phyloP scores from a whole-genome alignment of 2,797 vertebrate species.

The Naso thynnoides region DNA sequence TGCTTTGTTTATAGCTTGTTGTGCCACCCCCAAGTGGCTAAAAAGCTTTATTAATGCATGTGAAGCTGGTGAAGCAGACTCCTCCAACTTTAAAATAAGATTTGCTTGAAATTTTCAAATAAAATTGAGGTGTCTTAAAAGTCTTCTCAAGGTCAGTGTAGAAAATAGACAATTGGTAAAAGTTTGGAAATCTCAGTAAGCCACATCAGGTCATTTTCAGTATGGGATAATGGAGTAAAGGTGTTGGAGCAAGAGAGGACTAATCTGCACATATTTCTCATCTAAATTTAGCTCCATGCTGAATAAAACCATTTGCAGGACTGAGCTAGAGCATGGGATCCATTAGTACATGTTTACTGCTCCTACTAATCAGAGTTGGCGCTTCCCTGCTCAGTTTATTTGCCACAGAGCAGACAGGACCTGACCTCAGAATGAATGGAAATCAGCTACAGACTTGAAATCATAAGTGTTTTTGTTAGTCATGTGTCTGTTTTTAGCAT shows the following conservation, averaged over 20 bases:
- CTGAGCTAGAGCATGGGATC: conserved; percentile 54
- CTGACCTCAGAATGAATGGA: conserved; percentile 52
- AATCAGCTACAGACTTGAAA: conserved; percentile 67
- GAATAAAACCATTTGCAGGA: conserved; percentile 27
- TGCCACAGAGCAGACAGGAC: conserved; percentile 62
- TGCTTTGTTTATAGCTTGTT: background rate
- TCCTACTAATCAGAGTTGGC: conserved; percentile 66
- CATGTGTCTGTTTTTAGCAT: conserved; percentile 71
- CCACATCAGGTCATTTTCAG: background rate
- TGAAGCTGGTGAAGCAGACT: background rate
- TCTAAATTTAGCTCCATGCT: background rate
- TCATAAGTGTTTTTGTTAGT: conserved; percentile 69
- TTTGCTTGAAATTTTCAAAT: background rate
- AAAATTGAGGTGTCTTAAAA: background rate
- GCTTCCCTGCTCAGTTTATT: conserved; percentile 53
- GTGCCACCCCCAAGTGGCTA: background rate
- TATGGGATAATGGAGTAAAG: background rate
- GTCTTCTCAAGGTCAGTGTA: background rate
- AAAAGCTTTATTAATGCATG: background rate
- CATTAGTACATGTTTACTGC: conserved; percentile 70
- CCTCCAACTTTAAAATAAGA: background rate
- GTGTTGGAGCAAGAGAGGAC: background rate
- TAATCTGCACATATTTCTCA: conserved; percentile 16
- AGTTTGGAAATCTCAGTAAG: background rate
- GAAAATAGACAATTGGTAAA: background rate